Evolutionary conservation across 2,888 invertebrate species (phyloP).

Genomic region (Marronus borbonicus): DNA sequence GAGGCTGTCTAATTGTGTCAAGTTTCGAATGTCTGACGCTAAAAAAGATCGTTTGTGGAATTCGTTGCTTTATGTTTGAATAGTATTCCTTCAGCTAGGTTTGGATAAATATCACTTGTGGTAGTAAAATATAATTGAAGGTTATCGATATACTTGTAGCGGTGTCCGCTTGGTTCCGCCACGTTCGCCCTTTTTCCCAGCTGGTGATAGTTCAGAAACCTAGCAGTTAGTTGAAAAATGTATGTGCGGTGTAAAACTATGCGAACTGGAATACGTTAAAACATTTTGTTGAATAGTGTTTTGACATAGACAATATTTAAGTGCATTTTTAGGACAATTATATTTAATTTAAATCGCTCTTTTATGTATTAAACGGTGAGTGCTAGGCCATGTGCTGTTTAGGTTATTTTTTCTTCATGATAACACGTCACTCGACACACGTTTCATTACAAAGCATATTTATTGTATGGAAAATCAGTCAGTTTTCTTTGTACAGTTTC

Average conservation of each 20-base stretch:
- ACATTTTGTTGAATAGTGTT: conserved; percentile 49
- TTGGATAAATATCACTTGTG: neutral
- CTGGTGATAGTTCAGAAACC: conserved; percentile 48
- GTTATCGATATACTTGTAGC: conserved; percentile 36
- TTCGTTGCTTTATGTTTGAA: conserved; percentile 1
- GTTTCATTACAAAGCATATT: conserved; percentile 52
- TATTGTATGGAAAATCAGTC: conserved; percentile 30
- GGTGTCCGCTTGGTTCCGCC: conserved; percentile 53
- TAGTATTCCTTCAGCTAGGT: neutral
- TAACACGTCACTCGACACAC: conserved; percentile 51
- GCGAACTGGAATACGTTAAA: conserved; percentile 38
- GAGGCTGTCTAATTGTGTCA: conserved; percentile 45
- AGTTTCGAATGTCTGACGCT: conserved; percentile 33
- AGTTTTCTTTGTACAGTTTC: conserved; percentile 4
- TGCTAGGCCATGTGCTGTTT: conserved; percentile 51
- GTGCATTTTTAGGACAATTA: conserved; percentile 48
- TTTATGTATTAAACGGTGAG: conserved; percentile 49
- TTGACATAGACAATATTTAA: conserved; percentile 48
- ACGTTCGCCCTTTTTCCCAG: conserved; percentile 49
- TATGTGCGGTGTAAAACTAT: conserved; percentile 48
- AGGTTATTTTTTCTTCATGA: conserved; percentile 52
- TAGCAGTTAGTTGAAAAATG: conserved; percentile 53
- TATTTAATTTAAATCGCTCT: conserved; percentile 45
- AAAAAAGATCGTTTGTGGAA: conserved; percentile 8
- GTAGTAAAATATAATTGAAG: conserved; percentile 20